Base-by-base conservation (phyloP, 2,797 vertebrate genomes). In the Epinephelus awoara region DNA sequence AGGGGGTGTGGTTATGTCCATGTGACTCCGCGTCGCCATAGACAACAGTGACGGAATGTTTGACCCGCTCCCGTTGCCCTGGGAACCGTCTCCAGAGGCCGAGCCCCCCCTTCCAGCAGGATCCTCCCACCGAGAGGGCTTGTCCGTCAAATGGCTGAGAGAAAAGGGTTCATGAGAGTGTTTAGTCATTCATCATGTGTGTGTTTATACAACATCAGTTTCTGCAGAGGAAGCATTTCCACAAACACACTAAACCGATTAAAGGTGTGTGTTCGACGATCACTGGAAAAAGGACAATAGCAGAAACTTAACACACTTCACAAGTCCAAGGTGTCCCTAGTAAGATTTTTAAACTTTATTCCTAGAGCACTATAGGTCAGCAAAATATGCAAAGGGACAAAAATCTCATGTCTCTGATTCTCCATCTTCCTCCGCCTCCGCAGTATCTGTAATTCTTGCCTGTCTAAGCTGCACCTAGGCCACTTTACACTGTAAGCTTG, bases 1-100 rank as follows among this genome's bases (percentile, higher is more conserved):
- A 50, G 97, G 97, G 34, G 97, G 97, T 34, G 97, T 98, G 86
- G 97, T 98, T 89, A 98, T 97, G 91, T 98, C 97, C 96, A 98
- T 97, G 93, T 97, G 97, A 94, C 95, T 98, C 75, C 97, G 95
- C 2, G 97, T 97, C 80, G 97, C 96, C 97, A 98, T 96, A 87
- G 97, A 98, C 68, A 98, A 94, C 91, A 98, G 92, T 77, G 97
- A 98, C 50, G 97, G 97, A 94, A 98, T 98, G 89, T 96, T 95
- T 57, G 96, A 93, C 70, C 95, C 90, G 69, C 94, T 96, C 65
- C 95, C 94, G 54, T 97, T 96, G 79, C 95, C 95, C 72, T 97
- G 94, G 88, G 93, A 94, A 88, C 94, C 88, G 13, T 96, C 93
- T 73, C 95, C 92, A 76, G 95, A 94, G 92, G 88, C 85, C 1